A percentile compares a stretch with the other conserved stretches of the same genome.
Conservation (phyloP, 2,797 vertebrate species). For the Hemitrygon akajei region DNA sequence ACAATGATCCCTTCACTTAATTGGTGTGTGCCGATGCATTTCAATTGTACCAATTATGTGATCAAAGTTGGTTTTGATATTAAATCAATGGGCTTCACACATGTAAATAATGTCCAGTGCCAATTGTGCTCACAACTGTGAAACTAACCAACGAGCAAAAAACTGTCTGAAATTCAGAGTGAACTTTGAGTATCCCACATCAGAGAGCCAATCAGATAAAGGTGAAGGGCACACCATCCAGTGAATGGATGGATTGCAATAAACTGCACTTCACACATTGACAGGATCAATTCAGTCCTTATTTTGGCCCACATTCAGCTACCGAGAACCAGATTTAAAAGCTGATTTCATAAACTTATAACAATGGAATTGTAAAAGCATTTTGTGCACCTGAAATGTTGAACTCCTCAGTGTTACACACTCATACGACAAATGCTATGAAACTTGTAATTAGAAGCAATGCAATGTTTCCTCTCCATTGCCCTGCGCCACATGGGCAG, state of each 20-base stretch:
- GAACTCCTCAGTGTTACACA: too few relatives aligned
- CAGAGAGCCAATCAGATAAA: background rate
- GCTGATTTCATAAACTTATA: background rate
- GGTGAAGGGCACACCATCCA: background rate
- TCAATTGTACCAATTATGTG: background rate
- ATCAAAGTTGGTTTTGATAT: background rate
- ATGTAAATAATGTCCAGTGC: background rate
- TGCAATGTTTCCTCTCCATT: background rate
- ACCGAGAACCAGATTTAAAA: background rate
- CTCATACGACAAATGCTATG: background rate
- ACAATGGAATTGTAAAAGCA: too few relatives aligned
- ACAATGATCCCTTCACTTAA: too few relatives aligned
- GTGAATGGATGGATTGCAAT: background rate
- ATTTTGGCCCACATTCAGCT: background rate
- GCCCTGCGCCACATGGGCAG: background rate
- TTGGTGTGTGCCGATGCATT: background rate
- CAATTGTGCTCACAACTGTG: background rate
- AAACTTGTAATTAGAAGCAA: background rate
- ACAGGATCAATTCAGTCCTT: background rate
- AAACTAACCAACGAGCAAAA: too few relatives aligned
- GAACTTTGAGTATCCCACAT: background rate
- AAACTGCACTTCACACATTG: background rate
- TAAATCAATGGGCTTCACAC: background rate
- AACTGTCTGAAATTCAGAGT: background rate
- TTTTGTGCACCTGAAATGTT: too few relatives aligned